Evolutionary conservation across 2,888 invertebrate species (phyloP).

Genomic region (Drosophila mimica): DNA sequence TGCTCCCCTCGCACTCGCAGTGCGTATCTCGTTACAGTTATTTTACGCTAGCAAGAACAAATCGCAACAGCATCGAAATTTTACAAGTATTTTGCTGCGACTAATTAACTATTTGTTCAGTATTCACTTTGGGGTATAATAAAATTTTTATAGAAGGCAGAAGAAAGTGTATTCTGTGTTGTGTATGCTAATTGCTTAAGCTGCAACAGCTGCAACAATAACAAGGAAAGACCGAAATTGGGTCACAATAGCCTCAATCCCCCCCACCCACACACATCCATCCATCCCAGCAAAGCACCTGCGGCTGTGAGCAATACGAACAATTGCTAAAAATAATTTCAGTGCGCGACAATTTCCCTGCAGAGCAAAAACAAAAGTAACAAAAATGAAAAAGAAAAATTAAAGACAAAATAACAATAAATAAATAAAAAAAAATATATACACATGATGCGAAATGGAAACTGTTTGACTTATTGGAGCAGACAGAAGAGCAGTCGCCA

Average conservation of each 20-base stretch:
- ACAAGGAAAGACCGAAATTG: constrained; percentile 62
- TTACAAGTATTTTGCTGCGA: not conserved
- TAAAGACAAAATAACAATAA: not conserved
- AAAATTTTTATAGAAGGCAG: not conserved
- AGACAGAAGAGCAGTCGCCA: constrained; percentile 64
- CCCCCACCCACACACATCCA: not conserved
- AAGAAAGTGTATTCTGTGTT: not conserved
- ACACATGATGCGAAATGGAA: constrained; percentile 66
- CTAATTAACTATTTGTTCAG: not conserved
- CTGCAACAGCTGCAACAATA: constrained; percentile 28
- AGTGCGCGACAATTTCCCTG: constrained; percentile 65
- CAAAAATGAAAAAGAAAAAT: constrained; percentile 11
- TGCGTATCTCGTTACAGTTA: constrained; percentile 67
- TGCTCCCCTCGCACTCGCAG: constrained; percentile 10
- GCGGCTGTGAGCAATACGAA: constrained; percentile 51
- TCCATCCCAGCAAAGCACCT: constrained; percentile 32
- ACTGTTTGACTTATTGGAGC: constrained; percentile 79
- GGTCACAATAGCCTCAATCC: constrained; percentile 51
- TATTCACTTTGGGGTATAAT: not conserved
- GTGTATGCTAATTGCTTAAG: constrained; percentile 53
- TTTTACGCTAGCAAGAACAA: constrained; percentile 70
- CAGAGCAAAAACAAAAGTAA: constrained; percentile 30
- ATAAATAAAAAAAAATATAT: constrained; percentile 7
- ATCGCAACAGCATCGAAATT: constrained; percentile 33
- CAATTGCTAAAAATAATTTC: constrained; percentile 79